phyloP scores from a whole-genome alignment of 1,140 invertebrate species.

The Melanaphis sacchari region DNA sequence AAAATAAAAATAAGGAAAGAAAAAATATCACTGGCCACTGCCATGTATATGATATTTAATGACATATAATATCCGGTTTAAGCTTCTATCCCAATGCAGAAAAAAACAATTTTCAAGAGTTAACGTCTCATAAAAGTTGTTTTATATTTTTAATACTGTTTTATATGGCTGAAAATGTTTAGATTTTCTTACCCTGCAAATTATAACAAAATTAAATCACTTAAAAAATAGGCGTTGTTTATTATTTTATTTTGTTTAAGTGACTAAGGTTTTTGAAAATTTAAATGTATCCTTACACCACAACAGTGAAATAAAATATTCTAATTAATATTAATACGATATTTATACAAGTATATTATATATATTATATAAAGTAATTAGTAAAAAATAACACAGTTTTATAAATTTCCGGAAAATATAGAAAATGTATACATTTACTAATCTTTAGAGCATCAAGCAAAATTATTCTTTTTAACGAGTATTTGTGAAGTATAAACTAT shows the following conservation, averaged over 20 bases:
- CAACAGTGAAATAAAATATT: not conserved
- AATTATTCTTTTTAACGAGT: too few species aligned
- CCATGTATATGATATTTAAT: too few species aligned
- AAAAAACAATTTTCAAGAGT: conserved; percentile 5
- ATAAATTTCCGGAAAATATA: too few species aligned
- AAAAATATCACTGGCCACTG: not conserved
- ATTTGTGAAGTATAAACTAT: too few species aligned
- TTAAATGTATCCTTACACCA: not conserved
- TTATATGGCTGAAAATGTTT: not conserved
- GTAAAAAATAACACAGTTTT: too few species aligned
- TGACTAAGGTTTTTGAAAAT: not conserved
- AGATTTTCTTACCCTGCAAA: not conserved
- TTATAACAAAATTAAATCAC: not conserved
- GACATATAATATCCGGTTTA: conserved; percentile 20
- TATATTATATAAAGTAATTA: not conserved
- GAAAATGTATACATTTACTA: too few species aligned
- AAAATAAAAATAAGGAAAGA: conserved; percentile 7
- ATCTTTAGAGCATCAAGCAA: too few species aligned
- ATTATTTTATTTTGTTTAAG: not conserved
- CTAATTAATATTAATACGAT: not conserved
- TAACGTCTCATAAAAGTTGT: not conserved
- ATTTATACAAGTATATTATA: too few species aligned
- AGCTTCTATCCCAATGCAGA: not conserved
- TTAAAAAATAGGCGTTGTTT: not conserved
- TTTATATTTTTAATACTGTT: not conserved